Base-by-base conservation (phyloP, 2,797 vertebrate species). In the Onychomys leucogaster region DNA sequence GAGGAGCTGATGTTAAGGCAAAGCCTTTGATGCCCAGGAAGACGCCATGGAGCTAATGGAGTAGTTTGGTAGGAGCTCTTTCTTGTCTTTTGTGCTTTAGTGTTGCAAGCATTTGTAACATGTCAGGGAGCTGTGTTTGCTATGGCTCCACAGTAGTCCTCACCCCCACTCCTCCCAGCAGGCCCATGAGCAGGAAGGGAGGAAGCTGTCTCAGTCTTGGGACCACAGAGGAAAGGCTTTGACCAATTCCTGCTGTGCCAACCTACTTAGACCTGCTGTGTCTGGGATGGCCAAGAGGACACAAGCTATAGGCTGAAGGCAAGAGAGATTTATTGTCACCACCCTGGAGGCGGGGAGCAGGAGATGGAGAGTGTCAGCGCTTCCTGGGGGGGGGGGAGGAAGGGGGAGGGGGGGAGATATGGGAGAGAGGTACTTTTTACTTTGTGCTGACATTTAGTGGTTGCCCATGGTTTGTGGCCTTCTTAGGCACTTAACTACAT, bases 121-220 rank as follows among this genome's bases (percentile, higher is more conserved):
- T 17, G 34, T 29, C 4, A 23, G 17, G 59, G 84, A 65, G 77
- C 34, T 9, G 57, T 25, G 59, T 65, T n/a, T 16, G 2, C 10
- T 17, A 71, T 41, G 27, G 8, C 32, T 80, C 61, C 41, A 17
- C 32, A 27, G 59, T 92, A 34, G 17, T 65, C 27, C 21, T 12
- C 9, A 29, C 57, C 25, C 25, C 29, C 8, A 0, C 23, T 4
- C 43, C 11, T 65, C 8, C 37, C 0, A 4, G 6, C 5, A 52
- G 41, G 25, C 19, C 0, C n/a, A 0, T 49, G 63, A 41, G 32
- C 1, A 1, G 55, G 2, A 57, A 77, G 17, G 41, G 17, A 34
- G 55, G 65, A 41, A 3, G 32, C 69, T 75, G 23, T 2, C 5
- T 63, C n/a, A 1, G 0, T 49, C 65, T 25, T 34, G 13, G 19